phyloP scores from a whole-genome alignment of 1,140 invertebrate genomes.

The Lordiphosa collinella region DNA sequence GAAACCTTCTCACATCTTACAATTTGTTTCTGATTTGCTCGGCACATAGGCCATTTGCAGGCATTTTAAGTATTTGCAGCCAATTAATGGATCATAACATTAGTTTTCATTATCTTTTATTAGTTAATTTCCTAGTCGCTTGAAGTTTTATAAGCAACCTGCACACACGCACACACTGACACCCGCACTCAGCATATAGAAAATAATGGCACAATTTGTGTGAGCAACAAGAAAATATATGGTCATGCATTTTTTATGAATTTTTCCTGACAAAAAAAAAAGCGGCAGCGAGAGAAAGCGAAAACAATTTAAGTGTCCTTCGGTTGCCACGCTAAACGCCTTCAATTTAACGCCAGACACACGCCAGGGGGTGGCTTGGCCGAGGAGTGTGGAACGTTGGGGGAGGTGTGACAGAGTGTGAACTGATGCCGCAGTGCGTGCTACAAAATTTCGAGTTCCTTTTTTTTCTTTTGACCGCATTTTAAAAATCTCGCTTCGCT shows the following conservation, averaged over 20 bases:
- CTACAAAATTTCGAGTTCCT: slow-evolving; percentile 22
- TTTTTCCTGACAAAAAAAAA: slow-evolving; percentile 16
- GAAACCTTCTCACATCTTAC: no score
- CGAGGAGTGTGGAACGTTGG: no score
- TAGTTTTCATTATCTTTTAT: no score
- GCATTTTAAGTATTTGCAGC: no score
- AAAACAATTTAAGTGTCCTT: slow-evolving; percentile 54
- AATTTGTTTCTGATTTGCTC: no score
- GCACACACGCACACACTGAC: slow-evolving; percentile 21
- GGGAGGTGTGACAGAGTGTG: slow-evolving; percentile 4
- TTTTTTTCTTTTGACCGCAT: slow-evolving; percentile 18
- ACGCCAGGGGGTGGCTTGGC: slow-evolving; percentile 15
- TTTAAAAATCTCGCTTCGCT: slow-evolving; percentile 43
- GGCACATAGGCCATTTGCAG: no score
- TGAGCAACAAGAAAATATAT: slow-evolving; percentile 49
- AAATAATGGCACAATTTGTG: slow-evolving; percentile 45
- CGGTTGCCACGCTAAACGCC: slow-evolving; percentile 48
- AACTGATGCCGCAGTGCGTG: slow-evolving; percentile 39
- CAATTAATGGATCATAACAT: no score
- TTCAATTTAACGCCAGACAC: slow-evolving; percentile 53
- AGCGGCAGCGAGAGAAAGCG: slow-evolving; percentile 19
- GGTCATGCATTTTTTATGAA: slow-evolving; percentile 55
- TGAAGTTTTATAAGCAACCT: background rate
- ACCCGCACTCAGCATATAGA: background rate
- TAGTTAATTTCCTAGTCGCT: no score